Evolutionary conservation across 2,113 vertebrate species (phyloP), one percentile per base, ranked within the genome.

Genomic region (Phodopus roborovskii): DNA sequence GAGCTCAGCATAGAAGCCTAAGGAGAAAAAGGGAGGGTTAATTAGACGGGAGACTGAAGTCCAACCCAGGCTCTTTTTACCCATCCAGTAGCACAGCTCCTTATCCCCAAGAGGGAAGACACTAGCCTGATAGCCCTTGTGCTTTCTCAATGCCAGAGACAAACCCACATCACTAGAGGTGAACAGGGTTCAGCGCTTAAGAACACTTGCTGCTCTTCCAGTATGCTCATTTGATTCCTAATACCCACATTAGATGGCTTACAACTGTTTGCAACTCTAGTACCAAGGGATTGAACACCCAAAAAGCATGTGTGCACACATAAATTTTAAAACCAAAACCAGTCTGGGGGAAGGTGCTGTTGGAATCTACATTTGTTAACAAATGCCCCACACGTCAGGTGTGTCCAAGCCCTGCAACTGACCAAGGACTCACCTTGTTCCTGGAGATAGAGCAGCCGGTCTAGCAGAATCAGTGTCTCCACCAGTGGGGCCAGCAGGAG

Each of bases 391-490:
- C 9, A 45, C 19, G 20, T 4, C 48, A 45, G 70, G 93, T 28
- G 20, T 13, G 77, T 1, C 8, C 64, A n/a, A 12, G 24, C 53
- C 58, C 28, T 39, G 11, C 30, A n/a, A 53, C 36, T 30, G 16
- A 64, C 4, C 16, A 20, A 6, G 74, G 56, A 7, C 45, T 71
- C 83, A 99, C 99, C 99, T 96, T 98, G 99, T 96, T 99, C 99
- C 95, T 99, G 99, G 82, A 99, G 98, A 98, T 98, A 99, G 42
- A 99, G 98, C 91, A 99, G 98, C 62, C 99, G 97, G 96, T 99
- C 99, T 6, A 99, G 98, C 82, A 99, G 99, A 95, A 99, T 98
- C 91, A 99, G 98, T 0, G 98, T 99, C 98, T 99, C 99, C 96
- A 99, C 99, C 1, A 98, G 98, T 0, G 99, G 99, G 0, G 99